These are phyloP conservation scores for Digitonthophagus gazella DNA, from an alignment of 2,888 invertebrate genomes.

Conservation along the genomic window DNA sequence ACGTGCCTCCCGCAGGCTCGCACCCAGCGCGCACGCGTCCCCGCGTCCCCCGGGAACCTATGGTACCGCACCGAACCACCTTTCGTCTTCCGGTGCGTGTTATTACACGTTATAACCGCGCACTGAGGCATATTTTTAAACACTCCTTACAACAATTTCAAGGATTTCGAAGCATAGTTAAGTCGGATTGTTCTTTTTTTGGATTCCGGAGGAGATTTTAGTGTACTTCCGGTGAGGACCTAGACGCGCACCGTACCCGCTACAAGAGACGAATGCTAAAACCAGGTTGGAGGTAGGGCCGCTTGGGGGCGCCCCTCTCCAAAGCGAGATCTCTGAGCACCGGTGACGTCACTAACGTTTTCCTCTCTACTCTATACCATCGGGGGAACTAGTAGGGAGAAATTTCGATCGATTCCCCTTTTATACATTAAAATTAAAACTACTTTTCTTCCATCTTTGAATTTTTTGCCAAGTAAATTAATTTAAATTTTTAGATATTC, in stretches of 20 bases:
- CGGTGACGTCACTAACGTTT: conserved; percentile 51
- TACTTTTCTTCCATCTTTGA: too few species aligned
- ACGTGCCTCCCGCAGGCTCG: conserved; percentile 56
- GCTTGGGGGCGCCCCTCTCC: conserved; percentile 40
- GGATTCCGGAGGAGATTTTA: not conserved
- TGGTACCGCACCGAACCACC: conserved; percentile 58
- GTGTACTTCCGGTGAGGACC: not conserved
- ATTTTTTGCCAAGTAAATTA: too few species aligned
- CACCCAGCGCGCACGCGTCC: conserved; percentile 55
- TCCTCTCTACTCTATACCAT: conserved; percentile 38
- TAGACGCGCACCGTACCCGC: not conserved
- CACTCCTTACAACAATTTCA: conserved; percentile 18
- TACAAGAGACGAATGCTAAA: conserved; percentile 20
- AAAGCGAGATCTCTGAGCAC: conserved; percentile 45
- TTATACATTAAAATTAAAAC: too few species aligned
- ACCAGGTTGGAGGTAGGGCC: conserved; percentile 20
- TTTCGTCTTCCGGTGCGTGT: conserved; percentile 58
- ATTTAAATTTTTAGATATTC: too few species aligned
- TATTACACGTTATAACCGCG: conserved; percentile 58
- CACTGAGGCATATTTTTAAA: conserved; percentile 56
- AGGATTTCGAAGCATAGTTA: conserved; percentile 15
- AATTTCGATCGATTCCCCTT: too few species aligned
- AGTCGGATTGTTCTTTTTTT: not conserved
- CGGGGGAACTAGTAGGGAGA: too few species aligned
- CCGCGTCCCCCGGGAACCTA: conserved; percentile 58